A percentile compares a stretch with the other conserved stretches of the same genome.
phyloP scores from a whole-genome alignment of 1,140 invertebrate species.

The Pomacea maculata region DNA sequence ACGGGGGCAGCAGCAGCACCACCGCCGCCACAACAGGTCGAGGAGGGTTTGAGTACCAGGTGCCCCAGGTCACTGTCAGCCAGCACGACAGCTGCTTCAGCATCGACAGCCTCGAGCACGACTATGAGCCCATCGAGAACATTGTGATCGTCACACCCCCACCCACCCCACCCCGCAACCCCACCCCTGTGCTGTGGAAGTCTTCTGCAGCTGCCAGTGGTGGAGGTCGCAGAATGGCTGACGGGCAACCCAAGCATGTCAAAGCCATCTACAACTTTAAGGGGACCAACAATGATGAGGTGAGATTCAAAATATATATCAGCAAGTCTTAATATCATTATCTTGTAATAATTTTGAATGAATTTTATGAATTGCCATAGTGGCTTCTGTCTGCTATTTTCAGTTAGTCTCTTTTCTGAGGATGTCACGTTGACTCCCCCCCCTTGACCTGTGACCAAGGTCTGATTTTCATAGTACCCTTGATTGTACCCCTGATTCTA shows the following conservation, averaged over 20 bases:
- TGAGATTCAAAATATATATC: conserved; percentile 60
- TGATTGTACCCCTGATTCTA: too few species aligned
- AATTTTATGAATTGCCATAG: too few species aligned
- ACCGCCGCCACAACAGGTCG: conserved; percentile 3
- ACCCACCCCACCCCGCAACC: conserved; percentile 16
- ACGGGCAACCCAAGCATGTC: conserved; percentile 68
- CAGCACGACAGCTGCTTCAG: conserved; percentile 16
- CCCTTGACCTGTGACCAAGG: too few species aligned
- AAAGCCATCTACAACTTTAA: conserved; percentile 92
- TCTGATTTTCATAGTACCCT: too few species aligned
- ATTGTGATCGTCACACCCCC: conserved; percentile 26
- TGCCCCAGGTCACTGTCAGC: background rate
- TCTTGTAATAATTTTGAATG: background rate
- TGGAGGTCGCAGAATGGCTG: conserved; percentile 51
- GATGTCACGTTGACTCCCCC: too few species aligned
- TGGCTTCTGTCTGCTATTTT: too few species aligned
- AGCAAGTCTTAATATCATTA: conserved; percentile 9
- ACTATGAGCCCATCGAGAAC: conserved; percentile 43
- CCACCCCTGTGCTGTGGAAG: conserved; percentile 21
- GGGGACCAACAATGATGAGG: conserved; percentile 96
- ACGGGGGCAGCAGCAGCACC: conserved; percentile 33
- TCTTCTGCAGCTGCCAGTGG: conserved; percentile 20
- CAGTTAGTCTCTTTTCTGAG: too few species aligned
- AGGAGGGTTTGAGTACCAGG: conserved; percentile 1
- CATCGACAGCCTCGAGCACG: conserved; percentile 34